A percentile compares a stretch with the other conserved stretches of the same genome.
Evolutionary conservation across 1,140 invertebrate species (phyloP).

Genomic region (Hirudo medicinalis): DNA sequence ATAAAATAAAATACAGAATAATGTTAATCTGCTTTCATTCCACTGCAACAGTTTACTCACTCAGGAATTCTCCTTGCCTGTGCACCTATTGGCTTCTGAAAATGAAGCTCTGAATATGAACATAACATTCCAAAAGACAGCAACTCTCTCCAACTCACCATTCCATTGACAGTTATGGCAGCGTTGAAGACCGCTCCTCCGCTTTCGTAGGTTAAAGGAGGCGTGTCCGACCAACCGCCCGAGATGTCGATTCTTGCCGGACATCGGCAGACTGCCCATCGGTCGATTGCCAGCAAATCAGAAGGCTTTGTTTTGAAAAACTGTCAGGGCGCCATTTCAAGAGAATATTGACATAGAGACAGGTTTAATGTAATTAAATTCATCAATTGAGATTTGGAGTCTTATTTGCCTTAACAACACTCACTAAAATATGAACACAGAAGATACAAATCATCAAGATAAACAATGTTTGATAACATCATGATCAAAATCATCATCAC

Average conservation of each 20-base stretch:
- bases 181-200: constrained; percentile 45
- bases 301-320: constrained; percentile 27
- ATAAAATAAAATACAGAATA: no score
- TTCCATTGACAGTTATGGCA: constrained; percentile 39
- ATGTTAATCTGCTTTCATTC: no score
- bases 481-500: no score
- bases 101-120: constrained; percentile 14
- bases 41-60: no score
- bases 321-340: neutral
- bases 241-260: constrained; percentile 46
- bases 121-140: neutral
- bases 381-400: no score
- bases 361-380: no score
- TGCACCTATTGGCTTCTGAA: constrained; percentile 44
- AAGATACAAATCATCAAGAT: no score
- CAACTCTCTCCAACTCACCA: constrained; percentile 26
- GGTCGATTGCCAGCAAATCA: constrained; percentile 27
- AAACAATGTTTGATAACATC: no score
- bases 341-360: no score
- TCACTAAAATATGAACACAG: no score
- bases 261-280: constrained; percentile 43
- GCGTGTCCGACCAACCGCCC: constrained; percentile 48
- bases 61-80: constrained; percentile 36
- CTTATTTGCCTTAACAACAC: no score
- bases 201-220: constrained; percentile 48